These are phyloP conservation scores for Schizotus pectinicornis DNA, from an alignment of 2,888 invertebrate species.

Conservation along the genomic window DNA sequence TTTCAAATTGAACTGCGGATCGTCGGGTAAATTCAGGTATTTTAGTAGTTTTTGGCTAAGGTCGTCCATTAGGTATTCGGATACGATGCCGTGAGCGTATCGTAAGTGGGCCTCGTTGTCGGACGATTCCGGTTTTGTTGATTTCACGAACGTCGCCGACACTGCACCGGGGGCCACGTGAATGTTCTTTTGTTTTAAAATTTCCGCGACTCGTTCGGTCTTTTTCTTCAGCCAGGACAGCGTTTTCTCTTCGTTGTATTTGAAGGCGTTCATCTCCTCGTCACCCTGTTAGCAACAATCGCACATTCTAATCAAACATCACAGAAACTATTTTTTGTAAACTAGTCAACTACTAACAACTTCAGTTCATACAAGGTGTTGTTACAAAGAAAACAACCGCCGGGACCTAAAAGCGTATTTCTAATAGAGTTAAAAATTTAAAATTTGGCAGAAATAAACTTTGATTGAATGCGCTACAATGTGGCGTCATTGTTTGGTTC, in stretches of 20 bases:
- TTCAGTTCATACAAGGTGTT: too few relatives aligned
- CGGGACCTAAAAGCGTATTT: too few relatives aligned
- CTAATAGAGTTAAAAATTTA: too few relatives aligned
- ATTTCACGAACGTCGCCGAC: conserved; percentile 77
- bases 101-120: conserved; percentile 68
- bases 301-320: background rate
- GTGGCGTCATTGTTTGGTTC: too few relatives aligned
- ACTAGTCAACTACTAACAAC: too few relatives aligned
- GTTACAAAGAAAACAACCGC: too few relatives aligned
- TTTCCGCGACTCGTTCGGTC: conserved; percentile 68
- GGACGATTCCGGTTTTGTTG: conserved; percentile 60
- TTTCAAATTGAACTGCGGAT: conserved; percentile 65
- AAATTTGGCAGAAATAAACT: too few relatives aligned
- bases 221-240: conserved; percentile 78
- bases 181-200: conserved; percentile 71
- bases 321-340: too few relatives aligned
- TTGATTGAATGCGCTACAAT: too few relatives aligned
- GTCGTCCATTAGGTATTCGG: conserved; percentile 77
- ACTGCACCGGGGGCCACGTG: conserved; percentile 77
- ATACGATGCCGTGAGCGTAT: conserved; percentile 80
- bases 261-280: conserved; percentile 76
- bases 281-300: conserved; percentile 61
- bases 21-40: conserved; percentile 70
- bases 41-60: conserved; percentile 69
- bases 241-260: conserved; percentile 80